Evolutionary conservation across 64 coral and sea anemone species (phyloP).

Genomic region (Astreopora myriophthalma): DNA sequence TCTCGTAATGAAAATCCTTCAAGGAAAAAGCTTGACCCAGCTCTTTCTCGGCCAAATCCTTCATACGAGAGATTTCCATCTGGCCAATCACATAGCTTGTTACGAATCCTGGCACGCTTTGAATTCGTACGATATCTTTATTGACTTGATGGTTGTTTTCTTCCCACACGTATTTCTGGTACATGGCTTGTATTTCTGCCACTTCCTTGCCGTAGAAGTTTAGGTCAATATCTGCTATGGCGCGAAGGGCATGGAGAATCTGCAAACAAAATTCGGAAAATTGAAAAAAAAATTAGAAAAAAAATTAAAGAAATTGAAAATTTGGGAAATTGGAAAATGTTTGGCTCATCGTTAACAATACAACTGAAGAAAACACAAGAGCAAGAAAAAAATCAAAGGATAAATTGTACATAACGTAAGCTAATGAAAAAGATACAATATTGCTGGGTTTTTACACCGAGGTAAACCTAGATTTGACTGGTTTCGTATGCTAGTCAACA

Average conservation of each 20-base stretch:
- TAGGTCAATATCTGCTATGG: conserved; percentile 55
- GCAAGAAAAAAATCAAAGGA: not conserved
- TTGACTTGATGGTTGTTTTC: conserved; percentile 58
- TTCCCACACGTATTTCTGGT: conserved; percentile 69
- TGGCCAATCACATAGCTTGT: conserved; percentile 69
- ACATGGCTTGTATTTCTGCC: not conserved
- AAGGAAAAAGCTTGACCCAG: conserved; percentile 52
- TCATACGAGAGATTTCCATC: conserved; percentile 42
- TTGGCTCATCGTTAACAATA: too few relatives aligned
- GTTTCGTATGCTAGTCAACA: too few relatives aligned
- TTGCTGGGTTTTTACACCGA: too few relatives aligned
- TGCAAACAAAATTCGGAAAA: too few relatives aligned
- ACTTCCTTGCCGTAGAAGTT: conserved; percentile 27
- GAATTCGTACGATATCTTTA: conserved; percentile 64
- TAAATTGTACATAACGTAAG: too few relatives aligned
- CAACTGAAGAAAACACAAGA: too few relatives aligned
- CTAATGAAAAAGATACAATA: too few relatives aligned
- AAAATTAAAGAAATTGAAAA: too few relatives aligned
- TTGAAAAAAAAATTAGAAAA: too few relatives aligned
- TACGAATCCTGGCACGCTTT: conserved; percentile 62
- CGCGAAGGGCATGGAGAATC: conserved; percentile 61
- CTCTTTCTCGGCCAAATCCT: conserved; percentile 40
- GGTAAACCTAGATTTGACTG: too few relatives aligned
- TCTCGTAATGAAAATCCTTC: conserved; percentile 81
- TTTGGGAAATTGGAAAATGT: too few relatives aligned